A percentile compares a stretch with the other conserved stretches of the same genome.
Conservation (phyloP, 2,113 vertebrate species). For the Alexandromys fortis region DNA sequence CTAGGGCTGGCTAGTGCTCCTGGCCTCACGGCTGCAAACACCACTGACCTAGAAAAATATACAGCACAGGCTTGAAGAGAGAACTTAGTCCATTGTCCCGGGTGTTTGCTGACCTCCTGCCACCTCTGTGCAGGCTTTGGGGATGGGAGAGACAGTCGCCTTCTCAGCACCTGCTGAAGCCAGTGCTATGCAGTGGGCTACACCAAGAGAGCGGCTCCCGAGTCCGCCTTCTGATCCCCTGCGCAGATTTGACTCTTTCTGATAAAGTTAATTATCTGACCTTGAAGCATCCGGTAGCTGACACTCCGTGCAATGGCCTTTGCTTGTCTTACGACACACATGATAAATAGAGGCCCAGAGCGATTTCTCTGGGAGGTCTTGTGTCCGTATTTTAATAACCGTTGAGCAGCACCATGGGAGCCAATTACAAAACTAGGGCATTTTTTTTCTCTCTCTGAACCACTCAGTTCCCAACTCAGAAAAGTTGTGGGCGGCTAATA, state of each 20-base stretch:
- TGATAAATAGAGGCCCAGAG: conserved; percentile 52
- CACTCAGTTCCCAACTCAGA: conserved; percentile 41
- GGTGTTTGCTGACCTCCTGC: not conserved
- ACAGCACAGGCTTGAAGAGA: not conserved
- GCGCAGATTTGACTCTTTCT: conserved; percentile 38
- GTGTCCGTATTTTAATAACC: conserved; percentile 65
- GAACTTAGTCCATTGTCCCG: not conserved
- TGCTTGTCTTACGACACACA: not conserved
- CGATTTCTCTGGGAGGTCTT: conserved; percentile 33
- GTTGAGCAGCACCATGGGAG: conserved; percentile 69
- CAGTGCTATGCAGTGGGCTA: not conserved
- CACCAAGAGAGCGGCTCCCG: rapidly evolving
- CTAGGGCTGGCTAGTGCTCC: not conserved
- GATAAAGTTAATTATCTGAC: conserved; percentile 69
- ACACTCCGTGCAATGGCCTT: not conserved
- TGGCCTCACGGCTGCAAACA: not conserved
- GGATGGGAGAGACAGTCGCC: not conserved
- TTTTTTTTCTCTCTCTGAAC: conserved; percentile 25
- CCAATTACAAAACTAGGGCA: conserved; percentile 72
- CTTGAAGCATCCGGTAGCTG: conserved; percentile 61
- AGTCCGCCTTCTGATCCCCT: not conserved
- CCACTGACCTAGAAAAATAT: not conserved
- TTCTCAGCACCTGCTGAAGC: not conserved
- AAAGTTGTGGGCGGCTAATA: conserved; percentile 46
- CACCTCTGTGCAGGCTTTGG: not conserved